Evolutionary conservation across 2,113 vertebrate genomes (phyloP), one percentile per base, ranked within the genome.

Genomic region (Syngnathus typhle): DNA sequence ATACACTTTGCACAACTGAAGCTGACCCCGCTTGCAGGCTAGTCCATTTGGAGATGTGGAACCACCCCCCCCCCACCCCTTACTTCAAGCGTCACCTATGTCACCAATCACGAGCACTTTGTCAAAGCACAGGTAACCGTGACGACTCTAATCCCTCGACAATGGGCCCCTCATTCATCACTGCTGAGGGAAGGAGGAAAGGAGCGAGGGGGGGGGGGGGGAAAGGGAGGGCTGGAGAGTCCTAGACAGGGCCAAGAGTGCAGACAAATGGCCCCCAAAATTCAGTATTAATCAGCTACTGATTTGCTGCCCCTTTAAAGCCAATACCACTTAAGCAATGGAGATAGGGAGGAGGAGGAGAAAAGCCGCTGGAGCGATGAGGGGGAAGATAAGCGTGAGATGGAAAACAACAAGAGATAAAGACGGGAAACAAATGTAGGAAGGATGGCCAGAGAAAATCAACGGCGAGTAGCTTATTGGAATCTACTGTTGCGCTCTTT

Each of bases 181-280:
- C 84, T 55, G 51, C 78, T 1, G 64, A 73, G 74, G 80, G 61
- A 72, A 80, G 75, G 72, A 75, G 63, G 69, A 70, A 73, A 78
- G 67, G 72, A 68, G n/a, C n/a, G n/a, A n/a, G n/a, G 66, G 77
- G 47, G 55, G 65, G 64, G 47, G 61, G 47, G 59, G 13, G 18
- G 39, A 56, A 4, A 46, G 36, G 8, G 13, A 32, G 38, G 39
- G 55, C 62, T 69, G 71, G 58, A 7, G 68, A 81, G 75, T 78
- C 79, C 82, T 68, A 78, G 84, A 85, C 78, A 78, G 86, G 82
- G 81, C 83, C 84, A 87, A 79, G 67, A 68, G 83, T 82, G 82
- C 86, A 90, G 88, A 90, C 85, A 90, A 90, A 89, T 90, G 87
- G 88, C 82, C 85, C 81, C 86, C 76, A 89, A 90, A 90, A 90